phyloP scores from a whole-genome alignment of 2,113 vertebrate species.

The Rhea pennata region DNA sequence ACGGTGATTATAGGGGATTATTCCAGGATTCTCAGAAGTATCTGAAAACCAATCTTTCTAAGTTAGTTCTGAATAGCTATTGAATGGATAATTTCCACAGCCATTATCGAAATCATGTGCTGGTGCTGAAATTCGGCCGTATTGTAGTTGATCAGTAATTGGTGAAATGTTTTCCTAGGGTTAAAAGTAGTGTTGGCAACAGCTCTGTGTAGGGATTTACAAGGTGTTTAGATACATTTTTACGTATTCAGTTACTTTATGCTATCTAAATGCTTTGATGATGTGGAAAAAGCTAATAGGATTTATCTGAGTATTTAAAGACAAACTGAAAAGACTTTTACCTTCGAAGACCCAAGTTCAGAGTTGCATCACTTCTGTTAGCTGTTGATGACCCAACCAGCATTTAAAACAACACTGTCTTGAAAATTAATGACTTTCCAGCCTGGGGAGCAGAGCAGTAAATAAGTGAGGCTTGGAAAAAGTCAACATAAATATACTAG shows the following conservation, averaged over 20 bases:
- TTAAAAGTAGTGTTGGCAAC: slow-evolving; percentile 71
- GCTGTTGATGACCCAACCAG: not conserved
- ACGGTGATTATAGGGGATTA: slow-evolving; percentile 76
- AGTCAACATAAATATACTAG: not conserved
- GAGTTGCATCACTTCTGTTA: not conserved
- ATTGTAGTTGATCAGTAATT: slow-evolving; percentile 81
- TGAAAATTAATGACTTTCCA: not conserved
- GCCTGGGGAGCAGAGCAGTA: not conserved
- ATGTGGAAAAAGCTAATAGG: slow-evolving; percentile 27
- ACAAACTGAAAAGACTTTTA: slow-evolving; percentile 60
- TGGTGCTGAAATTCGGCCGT: slow-evolving; percentile 75
- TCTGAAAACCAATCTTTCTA: slow-evolving; percentile 77
- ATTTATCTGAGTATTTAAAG: slow-evolving; percentile 69
- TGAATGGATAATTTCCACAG: slow-evolving; percentile 81
- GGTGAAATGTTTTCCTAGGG: slow-evolving; percentile 75
- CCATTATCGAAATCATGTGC: slow-evolving; percentile 79
- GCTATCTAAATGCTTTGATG: slow-evolving; percentile 73
- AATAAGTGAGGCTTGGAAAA: not conserved
- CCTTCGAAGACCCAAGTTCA: slow-evolving; percentile 61
- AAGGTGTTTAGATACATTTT: slow-evolving; percentile 77
- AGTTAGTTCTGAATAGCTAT: slow-evolving; percentile 80
- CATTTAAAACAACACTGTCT: not conserved
- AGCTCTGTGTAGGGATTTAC: slow-evolving; percentile 69
- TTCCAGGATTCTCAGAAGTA: slow-evolving; percentile 74
- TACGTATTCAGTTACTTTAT: slow-evolving; percentile 72